Evolutionary conservation across 2,113 vertebrate genomes (phyloP).

Genomic region (Xenopus tropicalis): DNA sequence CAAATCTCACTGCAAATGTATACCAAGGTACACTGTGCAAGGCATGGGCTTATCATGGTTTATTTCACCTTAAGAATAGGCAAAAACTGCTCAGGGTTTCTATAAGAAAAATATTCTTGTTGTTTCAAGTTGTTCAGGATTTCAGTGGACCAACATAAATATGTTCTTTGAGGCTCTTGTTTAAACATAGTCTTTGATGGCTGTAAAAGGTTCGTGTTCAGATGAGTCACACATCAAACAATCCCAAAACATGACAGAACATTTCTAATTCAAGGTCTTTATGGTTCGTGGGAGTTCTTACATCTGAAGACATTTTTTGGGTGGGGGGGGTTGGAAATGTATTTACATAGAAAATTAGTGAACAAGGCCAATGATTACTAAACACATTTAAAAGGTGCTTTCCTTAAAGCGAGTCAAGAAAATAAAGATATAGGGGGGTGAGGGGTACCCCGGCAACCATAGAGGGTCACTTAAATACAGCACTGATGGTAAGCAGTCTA

Average conservation of each 20-base stretch:
- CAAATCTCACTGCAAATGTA: too few relatives aligned
- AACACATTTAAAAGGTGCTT: too few relatives aligned
- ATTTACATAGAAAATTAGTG: background rate
- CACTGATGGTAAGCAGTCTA: too few relatives aligned
- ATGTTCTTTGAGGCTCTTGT: background rate
- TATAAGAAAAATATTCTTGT: background rate
- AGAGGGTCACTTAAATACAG: too few relatives aligned
- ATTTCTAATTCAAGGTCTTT: constrained; percentile 18
- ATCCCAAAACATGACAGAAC: background rate
- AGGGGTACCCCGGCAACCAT: too few relatives aligned
- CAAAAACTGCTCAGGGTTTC: constrained; percentile 1
- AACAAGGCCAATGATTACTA: too few relatives aligned
- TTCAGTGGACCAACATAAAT: constrained; percentile 3
- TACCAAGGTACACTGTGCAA: too few relatives aligned
- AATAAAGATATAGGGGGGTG: too few relatives aligned
- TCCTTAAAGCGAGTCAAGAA: too few relatives aligned
- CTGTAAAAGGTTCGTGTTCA: constrained; percentile 4
- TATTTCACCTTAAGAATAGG: background rate
- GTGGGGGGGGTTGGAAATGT: background rate
- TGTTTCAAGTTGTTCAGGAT: constrained; percentile 1
- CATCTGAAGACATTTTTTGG: constrained; percentile 12
- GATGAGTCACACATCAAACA: constrained; percentile 27
- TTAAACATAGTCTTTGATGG: constrained; percentile 20
- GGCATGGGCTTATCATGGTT: background rate
- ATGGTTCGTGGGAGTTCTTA: constrained; percentile 19